Evolutionary conservation across 2,113 vertebrate genomes (phyloP).

Genomic region (Microcebus griseorufus): DNA sequence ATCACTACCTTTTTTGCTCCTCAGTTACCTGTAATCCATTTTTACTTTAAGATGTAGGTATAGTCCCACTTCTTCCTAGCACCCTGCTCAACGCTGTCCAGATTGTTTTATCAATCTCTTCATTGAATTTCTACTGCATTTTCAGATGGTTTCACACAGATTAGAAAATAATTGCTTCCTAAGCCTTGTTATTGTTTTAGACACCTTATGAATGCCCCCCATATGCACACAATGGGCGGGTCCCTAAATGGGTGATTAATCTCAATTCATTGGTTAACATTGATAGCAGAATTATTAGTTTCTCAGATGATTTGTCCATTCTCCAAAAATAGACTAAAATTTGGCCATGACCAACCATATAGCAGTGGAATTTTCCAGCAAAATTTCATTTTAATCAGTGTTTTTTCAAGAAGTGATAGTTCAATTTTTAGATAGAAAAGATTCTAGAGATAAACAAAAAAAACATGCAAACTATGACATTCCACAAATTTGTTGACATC

Average conservation of each 20-base stretch:
- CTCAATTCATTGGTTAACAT: neutral
- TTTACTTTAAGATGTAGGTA: neutral
- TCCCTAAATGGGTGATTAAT: neutral
- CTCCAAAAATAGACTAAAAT: neutral
- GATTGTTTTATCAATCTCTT: neutral
- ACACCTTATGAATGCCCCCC: neutral
- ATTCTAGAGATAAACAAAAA: slow-evolving; percentile 38
- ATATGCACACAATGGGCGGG: neutral
- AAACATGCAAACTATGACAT: neutral
- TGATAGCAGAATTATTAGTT: neutral
- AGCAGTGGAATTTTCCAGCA: slow-evolving; percentile 16
- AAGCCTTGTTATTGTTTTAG: neutral
- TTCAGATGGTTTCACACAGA: neutral
- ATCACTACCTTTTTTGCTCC: neutral
- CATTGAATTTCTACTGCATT: neutral
- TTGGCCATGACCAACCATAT: neutral
- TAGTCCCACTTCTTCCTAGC: neutral
- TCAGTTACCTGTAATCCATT: neutral
- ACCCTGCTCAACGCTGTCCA: neutral
- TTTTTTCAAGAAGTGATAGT: neutral
- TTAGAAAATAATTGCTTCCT: neutral
- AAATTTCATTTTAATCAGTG: neutral
- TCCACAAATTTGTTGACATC: neutral
- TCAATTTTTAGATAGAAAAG: neutral
- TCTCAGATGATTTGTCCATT: neutral